Percentiles rank a stretch among this genome's conserved stretches.
Evolutionary conservation across 2,797 vertebrate genomes (phyloP).

Genomic region (Chaunax sp.): DNA sequence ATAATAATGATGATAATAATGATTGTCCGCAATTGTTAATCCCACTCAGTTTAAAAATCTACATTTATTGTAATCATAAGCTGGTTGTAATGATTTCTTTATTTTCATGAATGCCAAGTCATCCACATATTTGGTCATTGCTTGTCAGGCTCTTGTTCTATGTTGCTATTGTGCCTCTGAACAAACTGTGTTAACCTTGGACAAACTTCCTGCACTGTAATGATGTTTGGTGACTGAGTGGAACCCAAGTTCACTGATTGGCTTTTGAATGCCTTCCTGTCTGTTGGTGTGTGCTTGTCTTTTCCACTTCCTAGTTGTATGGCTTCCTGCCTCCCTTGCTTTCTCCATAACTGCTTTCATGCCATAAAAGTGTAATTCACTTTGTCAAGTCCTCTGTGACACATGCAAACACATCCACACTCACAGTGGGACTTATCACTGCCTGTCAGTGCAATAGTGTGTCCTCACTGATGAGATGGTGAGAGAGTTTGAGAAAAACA

Average conservation of each 20-base stretch:
- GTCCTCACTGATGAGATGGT: slow-evolving; percentile 33
- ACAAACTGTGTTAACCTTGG: slow-evolving; percentile 40
- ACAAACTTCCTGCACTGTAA: slow-evolving; percentile 26
- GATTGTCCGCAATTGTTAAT: no score
- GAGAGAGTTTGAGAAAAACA: background rate
- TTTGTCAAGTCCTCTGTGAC: slow-evolving; percentile 16
- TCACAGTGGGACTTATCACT: slow-evolving; percentile 7
- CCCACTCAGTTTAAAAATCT: no score
- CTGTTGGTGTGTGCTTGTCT: slow-evolving; percentile 23
- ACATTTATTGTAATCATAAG: no score
- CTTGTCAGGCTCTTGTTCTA: no score
- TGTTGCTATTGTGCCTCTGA: no score
- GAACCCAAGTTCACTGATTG: slow-evolving; percentile 19
- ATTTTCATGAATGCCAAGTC: no score
- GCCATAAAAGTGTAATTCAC: slow-evolving; percentile 24
- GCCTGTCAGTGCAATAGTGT: slow-evolving; percentile 33
- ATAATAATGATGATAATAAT: no score
- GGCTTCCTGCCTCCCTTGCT: slow-evolving; percentile 30
- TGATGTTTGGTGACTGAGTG: slow-evolving; percentile 47
- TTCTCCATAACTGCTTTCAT: slow-evolving; percentile 33
- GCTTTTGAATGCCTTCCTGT: slow-evolving; percentile 19
- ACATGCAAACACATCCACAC: background rate
- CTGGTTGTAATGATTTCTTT: no score
- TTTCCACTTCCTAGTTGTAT: slow-evolving; percentile 28
- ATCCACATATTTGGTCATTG: no score